Evolutionary conservation across 2,113 vertebrate genomes (phyloP), one percentile per base, ranked within the genome.

Genomic region (Pimephales promelas): DNA sequence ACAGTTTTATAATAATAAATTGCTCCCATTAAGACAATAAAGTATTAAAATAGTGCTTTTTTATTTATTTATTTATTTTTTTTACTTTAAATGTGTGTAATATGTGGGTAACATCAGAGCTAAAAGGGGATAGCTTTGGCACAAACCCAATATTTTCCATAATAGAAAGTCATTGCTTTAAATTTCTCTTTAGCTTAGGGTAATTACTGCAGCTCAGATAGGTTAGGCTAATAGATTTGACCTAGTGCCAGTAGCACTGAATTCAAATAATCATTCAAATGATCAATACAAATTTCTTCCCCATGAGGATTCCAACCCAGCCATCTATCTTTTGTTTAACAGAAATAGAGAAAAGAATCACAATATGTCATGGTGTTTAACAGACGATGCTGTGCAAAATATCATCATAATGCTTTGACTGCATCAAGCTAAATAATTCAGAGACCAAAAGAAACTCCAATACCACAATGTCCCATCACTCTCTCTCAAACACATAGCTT

Each of bases 361-460:
- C 47, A 76, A 43, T 40, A 26, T 52, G 36, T 62, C 77, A 49
- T 62, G 70, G 34, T 75, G 18, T 73, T 76, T 70, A 70, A 82
- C 24, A 79, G 57, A 64, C 77, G 8, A 57, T 8, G 36, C 13
- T 20, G 36, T 45, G 76, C 22, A 62, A 45, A 79, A 45, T 36
- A 28, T 36, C 47, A 79, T 20, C 76, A 79, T n/a, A 79, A 59
- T 18, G 40, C 40, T 64, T 24, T 62, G 36, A 74, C 45, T 64
- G 77, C 77, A 79, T 64, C 57, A 79, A 64, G 77, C 14, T 79
- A 79, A 79, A 79, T 79, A 64, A 79, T 79, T 79, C 40, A 79
- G 26, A 43, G 36, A n/a, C 54, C 36, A 28, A 79, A 61, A 62
- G 75, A 78, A 59, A 34, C 34, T 36, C 75, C 75, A 61, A 61